A percentile compares a stretch with the other conserved stretches of the same genome.
Conservation (phyloP, 2,797 vertebrate genomes). For the Ptychobarbus kaznakovi region DNA sequence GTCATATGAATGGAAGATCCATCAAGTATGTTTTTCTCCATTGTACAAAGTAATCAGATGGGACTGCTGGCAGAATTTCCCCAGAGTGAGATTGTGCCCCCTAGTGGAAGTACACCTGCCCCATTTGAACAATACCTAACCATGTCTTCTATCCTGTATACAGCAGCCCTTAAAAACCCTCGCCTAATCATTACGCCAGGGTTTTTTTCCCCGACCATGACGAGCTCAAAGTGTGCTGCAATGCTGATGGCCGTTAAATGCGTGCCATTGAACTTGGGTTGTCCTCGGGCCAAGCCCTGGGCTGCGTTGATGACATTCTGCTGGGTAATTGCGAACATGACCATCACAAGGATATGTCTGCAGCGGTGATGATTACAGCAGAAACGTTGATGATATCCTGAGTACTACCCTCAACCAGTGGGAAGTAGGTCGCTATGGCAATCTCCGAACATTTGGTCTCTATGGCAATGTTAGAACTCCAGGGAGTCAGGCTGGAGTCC, state of each 20-base stretch:
- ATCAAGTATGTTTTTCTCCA: neutral
- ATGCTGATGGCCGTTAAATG: slow-evolving; percentile 62
- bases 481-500: slow-evolving; percentile 26
- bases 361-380: slow-evolving; percentile 53
- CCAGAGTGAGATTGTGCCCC: slow-evolving; percentile 46
- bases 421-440: slow-evolving; percentile 45
- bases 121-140: neutral
- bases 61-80: slow-evolving; percentile 28
- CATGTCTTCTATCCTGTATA: slow-evolving; percentile 12
- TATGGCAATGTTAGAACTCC: slow-evolving; percentile 46
- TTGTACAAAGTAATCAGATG: slow-evolving; percentile 4
- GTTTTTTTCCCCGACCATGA: slow-evolving; percentile 2
- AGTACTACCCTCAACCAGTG: slow-evolving; percentile 48
- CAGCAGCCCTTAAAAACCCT: slow-evolving; percentile 8
- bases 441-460: slow-evolving; percentile 39
- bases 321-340: slow-evolving; percentile 56
- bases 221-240: slow-evolving; percentile 51
- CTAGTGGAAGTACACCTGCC: slow-evolving; percentile 35
- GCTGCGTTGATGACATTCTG: slow-evolving; percentile 55
- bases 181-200: slow-evolving; percentile 34
- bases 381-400: slow-evolving; percentile 49
- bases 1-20: slow-evolving; percentile 16
- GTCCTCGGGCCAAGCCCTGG: slow-evolving; percentile 59
- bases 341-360: slow-evolving; percentile 60
- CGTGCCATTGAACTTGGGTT: slow-evolving; percentile 56